A percentile compares a stretch with the other conserved stretches of the same genome.
These are phyloP conservation scores for Serinus canaria DNA, from an alignment of 2,113 vertebrate genomes.

Conservation along the genomic window DNA sequence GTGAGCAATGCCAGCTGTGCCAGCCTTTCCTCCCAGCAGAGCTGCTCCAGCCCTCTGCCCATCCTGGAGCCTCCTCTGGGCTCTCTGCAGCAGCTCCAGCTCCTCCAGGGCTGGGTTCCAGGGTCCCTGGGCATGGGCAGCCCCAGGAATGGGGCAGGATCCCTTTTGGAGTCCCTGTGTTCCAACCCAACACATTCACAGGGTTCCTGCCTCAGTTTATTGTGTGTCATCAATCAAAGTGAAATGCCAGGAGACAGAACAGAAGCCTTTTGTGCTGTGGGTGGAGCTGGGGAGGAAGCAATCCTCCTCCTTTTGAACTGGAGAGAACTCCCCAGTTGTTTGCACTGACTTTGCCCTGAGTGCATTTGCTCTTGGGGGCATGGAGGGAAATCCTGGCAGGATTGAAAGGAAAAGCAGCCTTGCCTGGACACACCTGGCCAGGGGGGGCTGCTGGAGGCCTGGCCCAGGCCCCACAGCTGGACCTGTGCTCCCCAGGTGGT, in stretches of 20 bases:
- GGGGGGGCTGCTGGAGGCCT: neutral
- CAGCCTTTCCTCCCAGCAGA: too few relatives aligned
- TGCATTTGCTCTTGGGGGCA: neutral
- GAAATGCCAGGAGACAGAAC: neutral
- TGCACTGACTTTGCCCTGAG: neutral
- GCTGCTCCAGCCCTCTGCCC: too few relatives aligned
- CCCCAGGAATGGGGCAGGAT: neutral
- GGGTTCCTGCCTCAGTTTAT: neutral
- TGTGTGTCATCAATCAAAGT: neutral
- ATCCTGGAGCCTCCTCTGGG: neutral
- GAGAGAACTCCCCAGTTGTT: neutral
- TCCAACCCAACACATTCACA: neutral
- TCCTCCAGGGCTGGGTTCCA: neutral
- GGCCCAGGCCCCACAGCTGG: neutral
- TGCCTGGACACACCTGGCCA: neutral
- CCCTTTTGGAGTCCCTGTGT: neutral
- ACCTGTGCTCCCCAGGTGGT: rapidly evolving
- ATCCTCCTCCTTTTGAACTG: neutral
- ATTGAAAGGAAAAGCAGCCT: neutral
- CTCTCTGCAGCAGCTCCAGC: neutral
- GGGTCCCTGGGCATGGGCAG: neutral
- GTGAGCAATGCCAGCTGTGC: too few relatives aligned
- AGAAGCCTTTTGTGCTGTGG: constrained; percentile 30
- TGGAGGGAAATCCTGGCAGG: neutral
- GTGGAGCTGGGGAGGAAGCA: neutral